phyloP scores from a whole-genome alignment of 1,140 invertebrate species.

The Philopotamus ludificatus region DNA sequence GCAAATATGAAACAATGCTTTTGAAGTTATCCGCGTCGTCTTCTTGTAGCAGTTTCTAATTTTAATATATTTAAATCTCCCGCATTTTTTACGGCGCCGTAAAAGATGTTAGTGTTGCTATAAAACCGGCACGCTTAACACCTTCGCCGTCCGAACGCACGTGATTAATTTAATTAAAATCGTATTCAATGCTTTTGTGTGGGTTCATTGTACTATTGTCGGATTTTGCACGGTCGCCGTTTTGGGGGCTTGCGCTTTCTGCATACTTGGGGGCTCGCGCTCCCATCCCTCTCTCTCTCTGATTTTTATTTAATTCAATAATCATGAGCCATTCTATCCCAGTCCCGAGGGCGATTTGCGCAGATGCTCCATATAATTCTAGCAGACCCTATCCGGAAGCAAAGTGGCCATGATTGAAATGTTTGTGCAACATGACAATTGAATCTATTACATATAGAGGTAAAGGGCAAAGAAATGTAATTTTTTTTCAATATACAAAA shows the following conservation, averaged over 20 bases:
- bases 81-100: neutral
- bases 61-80: neutral
- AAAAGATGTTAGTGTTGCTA: neutral
- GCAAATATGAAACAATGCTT: neutral
- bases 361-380: conserved; percentile 21
- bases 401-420: conserved; percentile 32
- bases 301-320: conserved; percentile 34
- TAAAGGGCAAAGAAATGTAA: neutral
- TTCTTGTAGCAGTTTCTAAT: neutral
- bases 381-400: conserved; percentile 28
- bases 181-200: conserved; percentile 4
- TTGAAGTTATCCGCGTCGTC: neutral
- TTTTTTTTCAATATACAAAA: no score
- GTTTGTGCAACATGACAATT: conserved; percentile 13
- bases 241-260: neutral
- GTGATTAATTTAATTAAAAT: neutral
- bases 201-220: conserved; percentile 7
- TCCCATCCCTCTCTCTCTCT: conserved; percentile 16
- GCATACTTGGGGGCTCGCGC: neutral
- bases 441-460: neutral
- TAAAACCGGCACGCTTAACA: neutral
- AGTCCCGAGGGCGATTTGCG: conserved; percentile 10
- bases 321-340: conserved; percentile 27
- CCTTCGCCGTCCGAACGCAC: neutral
- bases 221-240: conserved; percentile 20